phyloP scores from a whole-genome alignment of 1,140 invertebrate genomes.

The Scylla paramamosain region DNA sequence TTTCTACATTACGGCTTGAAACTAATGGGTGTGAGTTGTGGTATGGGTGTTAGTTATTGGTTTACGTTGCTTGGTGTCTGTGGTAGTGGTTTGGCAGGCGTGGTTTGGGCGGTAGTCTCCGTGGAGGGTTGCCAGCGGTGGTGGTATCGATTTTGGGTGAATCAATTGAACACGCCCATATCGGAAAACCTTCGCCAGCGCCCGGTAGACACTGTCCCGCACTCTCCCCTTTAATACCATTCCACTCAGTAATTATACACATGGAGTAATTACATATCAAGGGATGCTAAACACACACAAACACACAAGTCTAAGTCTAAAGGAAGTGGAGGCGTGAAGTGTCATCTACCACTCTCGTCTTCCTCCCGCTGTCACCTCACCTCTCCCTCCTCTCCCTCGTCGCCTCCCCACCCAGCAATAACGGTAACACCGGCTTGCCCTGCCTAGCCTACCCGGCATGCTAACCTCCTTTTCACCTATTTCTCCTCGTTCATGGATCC shows the following conservation, averaged over 20 bases:
- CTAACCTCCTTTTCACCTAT: too few species aligned
- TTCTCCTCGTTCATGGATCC: too few species aligned
- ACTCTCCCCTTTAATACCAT: not conserved
- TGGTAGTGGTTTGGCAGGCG: not conserved
- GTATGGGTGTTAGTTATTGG: not conserved
- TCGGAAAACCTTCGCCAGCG: not conserved
- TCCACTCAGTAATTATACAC: not conserved
- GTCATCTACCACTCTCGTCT: not conserved
- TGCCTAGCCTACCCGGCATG: not conserved
- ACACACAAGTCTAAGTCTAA: too few species aligned
- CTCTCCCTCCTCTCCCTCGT: not conserved
- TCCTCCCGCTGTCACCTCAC: not conserved
- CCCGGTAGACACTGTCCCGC: not conserved
- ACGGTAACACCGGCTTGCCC: not conserved
- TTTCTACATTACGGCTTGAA: not conserved
- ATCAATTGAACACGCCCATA: conserved; percentile 52
- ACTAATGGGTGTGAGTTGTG: not conserved
- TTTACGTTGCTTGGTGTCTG: not conserved
- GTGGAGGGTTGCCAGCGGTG: conserved; percentile 40
- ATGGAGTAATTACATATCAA: not conserved
- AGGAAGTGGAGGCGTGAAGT: too few species aligned
- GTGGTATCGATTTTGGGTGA: conserved; percentile 40
- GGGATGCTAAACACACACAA: not conserved
- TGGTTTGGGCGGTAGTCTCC: not conserved
- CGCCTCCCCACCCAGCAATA: not conserved